Evolutionary conservation across 2,888 invertebrate species (phyloP), one percentile per base, ranked within the genome.

Genomic region (Choristoneura rosaceana): DNA sequence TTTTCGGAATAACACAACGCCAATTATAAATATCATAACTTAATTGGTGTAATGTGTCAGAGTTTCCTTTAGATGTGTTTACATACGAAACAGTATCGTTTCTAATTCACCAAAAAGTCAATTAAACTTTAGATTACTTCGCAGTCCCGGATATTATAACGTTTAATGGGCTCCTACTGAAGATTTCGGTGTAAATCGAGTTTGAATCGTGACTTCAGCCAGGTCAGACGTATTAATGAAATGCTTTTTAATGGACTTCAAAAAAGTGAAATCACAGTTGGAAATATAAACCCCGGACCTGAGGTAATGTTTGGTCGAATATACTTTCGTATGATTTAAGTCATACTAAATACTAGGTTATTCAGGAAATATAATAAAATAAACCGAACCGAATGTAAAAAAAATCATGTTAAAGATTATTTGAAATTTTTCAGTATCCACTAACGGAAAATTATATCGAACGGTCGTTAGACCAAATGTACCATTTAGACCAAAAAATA

Each of bases 121-220:
- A 80, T 81, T 78, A 76, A 80, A 81, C 76, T 81, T 81, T 77
- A 78, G 78, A 80, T 80, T 77, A 74, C 70, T 73, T 71, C 59
- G 58, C 70, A 75, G 34, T 33, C 58, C 69, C 59, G 70, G 77
- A 78, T 73, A 71, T 77, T 70, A 74, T 69, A 63, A 74, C 68
- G 70, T 69, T 75, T 76, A 74, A 76, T 74, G 76, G 76, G 75
- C 74, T 77, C 68, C 59, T 4, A 59, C 61, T n/a, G 69, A 70
- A 55, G 70, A 74, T 69, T 74, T 74, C 69, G 25, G 45, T 58
- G 62, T 58, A 61, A 45, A 55, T 69, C 69, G 43, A 66, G 50
- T 55, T 14, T 15, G 43, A 38, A 17, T 60, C 62, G 52, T 25
- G 52, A 62, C 33, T 15, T 10, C n/a, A 5, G 25, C 8, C n/a